These are phyloP conservation scores for Trichomycterus rosablanca DNA, from an alignment of 2,113 vertebrate species.

Conservation along the genomic window DNA sequence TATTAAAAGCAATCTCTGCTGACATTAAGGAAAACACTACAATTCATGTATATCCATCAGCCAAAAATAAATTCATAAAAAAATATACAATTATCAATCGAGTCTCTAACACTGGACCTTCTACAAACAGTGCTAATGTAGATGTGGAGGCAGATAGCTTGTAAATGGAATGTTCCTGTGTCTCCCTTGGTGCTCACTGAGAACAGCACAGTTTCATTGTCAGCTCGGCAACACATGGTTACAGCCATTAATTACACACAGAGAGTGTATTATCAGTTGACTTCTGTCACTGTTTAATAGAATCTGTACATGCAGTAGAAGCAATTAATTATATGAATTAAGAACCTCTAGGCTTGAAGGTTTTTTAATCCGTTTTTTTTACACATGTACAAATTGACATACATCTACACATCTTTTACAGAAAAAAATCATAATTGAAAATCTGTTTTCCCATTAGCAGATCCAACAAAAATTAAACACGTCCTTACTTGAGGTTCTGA, in stretches of 20 bases:
- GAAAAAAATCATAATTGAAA: neutral
- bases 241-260: slow-evolving; percentile 40
- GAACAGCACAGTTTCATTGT: slow-evolving; percentile 32
- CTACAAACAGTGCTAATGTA: slow-evolving; percentile 10
- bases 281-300: slow-evolving; percentile 36
- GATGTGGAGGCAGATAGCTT: slow-evolving; percentile 37
- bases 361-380: neutral
- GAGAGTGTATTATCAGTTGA: slow-evolving; percentile 36
- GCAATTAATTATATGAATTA: slow-evolving; percentile 37
- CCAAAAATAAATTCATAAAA: neutral
- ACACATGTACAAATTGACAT: slow-evolving; percentile 8
- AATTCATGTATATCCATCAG: neutral
- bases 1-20: slow-evolving; percentile 11
- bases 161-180: slow-evolving; percentile 21
- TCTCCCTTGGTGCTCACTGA: slow-evolving; percentile 29
- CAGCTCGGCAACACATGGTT: slow-evolving; percentile 31
- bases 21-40: neutral
- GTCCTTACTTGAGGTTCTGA: neutral
- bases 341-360: slow-evolving; percentile 6
- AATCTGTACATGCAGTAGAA: slow-evolving; percentile 30
- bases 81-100: neutral
- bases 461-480: neutral
- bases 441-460: neutral
- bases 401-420: slow-evolving; percentile 21
- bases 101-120: neutral